Percentiles rank a stretch among this genome's conserved stretches.
Conservation (phyloP, 2,113 vertebrate species). For the Chlorocebus sabaeus region DNA sequence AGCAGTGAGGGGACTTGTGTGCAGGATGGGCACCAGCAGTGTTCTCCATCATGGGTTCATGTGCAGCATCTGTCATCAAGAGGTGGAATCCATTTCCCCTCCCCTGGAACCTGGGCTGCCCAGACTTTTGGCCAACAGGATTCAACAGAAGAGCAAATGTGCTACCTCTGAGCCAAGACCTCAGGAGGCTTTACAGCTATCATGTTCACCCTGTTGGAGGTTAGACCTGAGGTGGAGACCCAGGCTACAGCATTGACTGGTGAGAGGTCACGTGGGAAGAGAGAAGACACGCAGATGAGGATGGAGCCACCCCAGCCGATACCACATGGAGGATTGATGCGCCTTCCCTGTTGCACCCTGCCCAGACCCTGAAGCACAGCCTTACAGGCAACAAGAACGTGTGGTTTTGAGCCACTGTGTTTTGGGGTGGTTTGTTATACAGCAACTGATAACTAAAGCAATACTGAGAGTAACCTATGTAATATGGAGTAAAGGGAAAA, state of each 20-base stretch:
- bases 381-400: rapidly evolving
- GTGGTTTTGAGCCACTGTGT: background rate
- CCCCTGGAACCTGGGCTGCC: background rate
- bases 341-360: background rate
- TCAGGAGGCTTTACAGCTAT: background rate
- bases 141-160: rapidly evolving
- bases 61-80: no score
- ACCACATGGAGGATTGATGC: rapidly evolving
- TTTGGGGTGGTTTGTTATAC: background rate
- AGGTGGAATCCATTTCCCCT: rapidly evolving
- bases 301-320: background rate
- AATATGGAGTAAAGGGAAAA: background rate
- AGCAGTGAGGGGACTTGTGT: rapidly evolving
- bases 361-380: background rate
- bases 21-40: background rate
- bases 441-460: background rate
- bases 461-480: background rate
- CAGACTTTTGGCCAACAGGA: background rate
- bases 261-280: background rate
- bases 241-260: rapidly evolving
- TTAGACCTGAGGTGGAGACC: background rate
- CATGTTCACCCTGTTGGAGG: background rate
- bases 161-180: background rate
- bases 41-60: rapidly evolving
- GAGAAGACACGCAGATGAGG: background rate